Percentiles rank a stretch among this genome's conserved stretches.
phyloP scores from a whole-genome alignment of 2,888 invertebrate species.

The Rhagophthalmus giganteus region DNA sequence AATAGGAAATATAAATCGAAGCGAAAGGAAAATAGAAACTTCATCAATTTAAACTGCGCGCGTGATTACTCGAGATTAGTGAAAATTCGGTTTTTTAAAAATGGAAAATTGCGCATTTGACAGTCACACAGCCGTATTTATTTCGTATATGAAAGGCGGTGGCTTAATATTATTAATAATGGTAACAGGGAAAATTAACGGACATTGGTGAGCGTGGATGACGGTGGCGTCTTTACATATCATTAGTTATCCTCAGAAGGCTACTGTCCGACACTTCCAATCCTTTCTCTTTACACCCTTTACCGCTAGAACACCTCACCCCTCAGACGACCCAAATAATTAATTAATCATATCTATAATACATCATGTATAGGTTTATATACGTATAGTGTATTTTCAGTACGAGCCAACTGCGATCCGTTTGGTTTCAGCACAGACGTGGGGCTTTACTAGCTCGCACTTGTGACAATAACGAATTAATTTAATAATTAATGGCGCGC shows the following conservation, averaged over 20 bases:
- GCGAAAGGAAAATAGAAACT: conserved; percentile 7
- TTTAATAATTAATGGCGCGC: too few relatives aligned
- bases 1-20: conserved; percentile 13
- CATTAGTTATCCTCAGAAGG: conserved; percentile 54
- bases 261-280: conserved; percentile 40
- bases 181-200: conserved; percentile 43
- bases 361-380: conserved; percentile 48
- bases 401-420: conserved; percentile 12
- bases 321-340: conserved; percentile 39
- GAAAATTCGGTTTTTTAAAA: too few relatives aligned
- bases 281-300: conserved; percentile 36
- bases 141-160: conserved; percentile 22
- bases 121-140: conserved; percentile 18
- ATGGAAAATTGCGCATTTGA: too few relatives aligned
- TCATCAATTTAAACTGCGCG: conserved; percentile 7
- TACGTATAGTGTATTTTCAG: conserved; percentile 27
- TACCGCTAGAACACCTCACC: conserved; percentile 30
- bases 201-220: conserved; percentile 36
- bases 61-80: too few relatives aligned
- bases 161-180: conserved; percentile 43
- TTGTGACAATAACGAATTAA: background rate
- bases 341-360: conserved; percentile 51
- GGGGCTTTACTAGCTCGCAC: background rate
- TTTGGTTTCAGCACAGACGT: conserved; percentile 6
- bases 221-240: conserved; percentile 53